Conservation (phyloP, 2,888 invertebrate genomes). For the Drosophila eohydei region DNA sequence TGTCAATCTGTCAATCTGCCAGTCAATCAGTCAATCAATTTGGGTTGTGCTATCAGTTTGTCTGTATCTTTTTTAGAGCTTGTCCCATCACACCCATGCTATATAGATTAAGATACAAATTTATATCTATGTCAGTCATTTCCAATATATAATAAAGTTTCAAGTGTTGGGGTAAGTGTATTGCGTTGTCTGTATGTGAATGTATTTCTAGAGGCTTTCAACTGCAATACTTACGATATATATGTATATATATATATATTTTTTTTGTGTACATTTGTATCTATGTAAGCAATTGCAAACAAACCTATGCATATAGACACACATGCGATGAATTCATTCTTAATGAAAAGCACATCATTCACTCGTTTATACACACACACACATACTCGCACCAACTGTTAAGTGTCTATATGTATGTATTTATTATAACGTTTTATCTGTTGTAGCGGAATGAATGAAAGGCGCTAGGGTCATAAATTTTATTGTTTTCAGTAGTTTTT, state of each 20-base stretch:
- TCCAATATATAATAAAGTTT: not conserved
- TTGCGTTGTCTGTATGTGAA: slow-evolving; percentile 1
- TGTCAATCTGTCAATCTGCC: slow-evolving; percentile 35
- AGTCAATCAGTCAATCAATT: slow-evolving; percentile 22
- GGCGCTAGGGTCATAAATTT: slow-evolving; percentile 55
- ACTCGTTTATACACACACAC: slow-evolving; percentile 24
- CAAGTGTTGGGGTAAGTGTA: not conserved
- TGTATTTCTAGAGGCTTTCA: slow-evolving; percentile 16
- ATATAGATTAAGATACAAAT: not conserved
- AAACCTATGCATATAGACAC: slow-evolving; percentile 33
- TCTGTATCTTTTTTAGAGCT: slow-evolving; percentile 5
- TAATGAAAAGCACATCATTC: slow-evolving; percentile 67
- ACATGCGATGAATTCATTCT: slow-evolving; percentile 65
- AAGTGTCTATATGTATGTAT: not conserved
- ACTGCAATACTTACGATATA: slow-evolving; percentile 3
- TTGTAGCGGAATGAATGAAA: slow-evolving; percentile 61
- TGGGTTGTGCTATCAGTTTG: slow-evolving; percentile 46
- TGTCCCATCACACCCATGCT: not conserved
- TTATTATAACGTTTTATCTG: slow-evolving; percentile 67
- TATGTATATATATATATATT: not conserved
- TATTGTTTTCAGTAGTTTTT: slow-evolving; percentile 59
- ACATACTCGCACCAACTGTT: slow-evolving; percentile 13
- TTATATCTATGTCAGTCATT: not conserved
- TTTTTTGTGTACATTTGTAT: not conserved
- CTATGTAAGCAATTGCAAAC: slow-evolving; percentile 13